Evolutionary conservation across 1,140 invertebrate genomes (phyloP), one percentile per base, ranked within the genome.

Genomic region (Ceratina calcarata): DNA sequence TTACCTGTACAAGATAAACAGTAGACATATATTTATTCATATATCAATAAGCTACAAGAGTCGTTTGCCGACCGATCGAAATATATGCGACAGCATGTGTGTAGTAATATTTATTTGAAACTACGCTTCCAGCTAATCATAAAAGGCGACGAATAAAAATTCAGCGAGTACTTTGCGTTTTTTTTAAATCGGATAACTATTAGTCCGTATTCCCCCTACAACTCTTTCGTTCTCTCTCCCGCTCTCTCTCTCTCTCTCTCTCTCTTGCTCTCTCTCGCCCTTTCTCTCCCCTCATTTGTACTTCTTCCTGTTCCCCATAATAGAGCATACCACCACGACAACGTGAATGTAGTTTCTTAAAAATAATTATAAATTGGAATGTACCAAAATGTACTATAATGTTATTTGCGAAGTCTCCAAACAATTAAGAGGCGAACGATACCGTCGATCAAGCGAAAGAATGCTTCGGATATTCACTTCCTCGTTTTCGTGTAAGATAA

Each of bases 31-130:
- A 83, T 89, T 89, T 90, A 89, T 89, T 88, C 67, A 79, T 87
- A 86, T 83, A 88, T 86, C 74, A 81, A 85, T 82, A 85, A 81
- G 86, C 88, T 88, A 89, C 88, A 90, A 85, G 80, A 87, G 66
- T 32, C 8, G 70, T 62, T 45, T 37, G 10, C 49, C 10, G 22
- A 64, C 32, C n/a, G 27, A 61, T 18, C 37, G 20, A 55, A 24
- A 61, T n/a, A 64, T 32, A 22, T 24, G 24, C 27, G 64, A 75
- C 66, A 58, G 66, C 18, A 37, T 37, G 6, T 32, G n/a, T n/a
- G n/a, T n/a, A 24, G 24, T 18, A n/a, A 71, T 37, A 15, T 51
- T 61, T 20, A 78, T 60, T 51, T 51, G 18, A 45, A n/a, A 53
- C 49, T 70, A 69, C 57, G 49, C 69, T 60, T 77, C 18, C 2